phyloP scores from a whole-genome alignment of 2,888 invertebrate species.

The Eurytoma adleriae region DNA sequence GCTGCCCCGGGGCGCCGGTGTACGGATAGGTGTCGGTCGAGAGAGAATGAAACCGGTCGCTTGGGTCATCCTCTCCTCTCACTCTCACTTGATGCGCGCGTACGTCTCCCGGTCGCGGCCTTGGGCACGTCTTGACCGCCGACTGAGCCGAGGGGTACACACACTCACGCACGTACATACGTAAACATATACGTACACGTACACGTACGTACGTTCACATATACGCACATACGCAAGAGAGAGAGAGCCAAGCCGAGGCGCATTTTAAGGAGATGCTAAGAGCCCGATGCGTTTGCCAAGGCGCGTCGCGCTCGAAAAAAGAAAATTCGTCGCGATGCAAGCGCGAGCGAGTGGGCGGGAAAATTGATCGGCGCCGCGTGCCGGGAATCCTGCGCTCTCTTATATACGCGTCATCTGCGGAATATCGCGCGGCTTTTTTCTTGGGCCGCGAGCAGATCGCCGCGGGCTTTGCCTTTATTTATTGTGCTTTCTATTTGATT shows the following conservation, averaged over 20 bases:
- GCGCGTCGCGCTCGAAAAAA: neutral
- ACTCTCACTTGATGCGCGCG: neutral
- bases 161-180: neutral
- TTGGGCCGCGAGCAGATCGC: too few species aligned
- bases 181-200: neutral
- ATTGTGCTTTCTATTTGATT: too few species aligned
- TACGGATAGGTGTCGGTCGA: slow-evolving; percentile 18
- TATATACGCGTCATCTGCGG: too few species aligned
- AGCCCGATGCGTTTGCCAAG: neutral
- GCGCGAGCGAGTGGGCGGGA: too few species aligned
- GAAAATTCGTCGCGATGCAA: too few species aligned
- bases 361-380: too few species aligned
- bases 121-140: neutral
- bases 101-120: neutral
- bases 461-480: too few species aligned
- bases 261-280: slow-evolving; percentile 11
- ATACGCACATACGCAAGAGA: neutral
- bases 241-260: slow-evolving; percentile 18
- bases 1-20: slow-evolving; percentile 2
- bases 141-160: slow-evolving; percentile 13
- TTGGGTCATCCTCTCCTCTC: slow-evolving; percentile 13
- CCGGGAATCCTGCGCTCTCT: neutral
- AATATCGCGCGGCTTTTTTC: too few species aligned
- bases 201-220: neutral
- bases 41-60: slow-evolving; percentile 37